phyloP scores from a whole-genome alignment of 2,888 invertebrate genomes.

The Elmis aenea region DNA sequence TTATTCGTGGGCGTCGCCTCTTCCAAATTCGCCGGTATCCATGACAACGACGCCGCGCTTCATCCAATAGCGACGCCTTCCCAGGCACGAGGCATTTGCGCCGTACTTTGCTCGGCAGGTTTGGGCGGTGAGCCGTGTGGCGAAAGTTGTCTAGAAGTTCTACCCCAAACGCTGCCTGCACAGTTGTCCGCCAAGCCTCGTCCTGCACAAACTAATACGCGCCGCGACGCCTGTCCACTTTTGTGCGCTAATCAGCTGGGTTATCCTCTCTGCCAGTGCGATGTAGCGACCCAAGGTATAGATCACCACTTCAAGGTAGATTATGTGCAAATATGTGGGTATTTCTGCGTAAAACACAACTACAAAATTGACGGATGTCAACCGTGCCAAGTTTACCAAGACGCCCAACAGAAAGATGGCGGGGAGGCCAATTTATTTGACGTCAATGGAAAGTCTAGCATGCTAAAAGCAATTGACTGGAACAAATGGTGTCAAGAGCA shows the following conservation, averaged over 20 bases:
- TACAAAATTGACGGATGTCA: slow-evolving; percentile 41
- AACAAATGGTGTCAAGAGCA: slow-evolving; percentile 59
- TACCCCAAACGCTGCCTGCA: slow-evolving; percentile 47
- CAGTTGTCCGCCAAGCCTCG: slow-evolving; percentile 25
- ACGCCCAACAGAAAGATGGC: slow-evolving; percentile 3
- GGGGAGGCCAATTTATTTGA: slow-evolving; percentile 2
- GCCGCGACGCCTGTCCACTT: slow-evolving; percentile 54
- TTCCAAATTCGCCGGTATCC: slow-evolving; percentile 28
- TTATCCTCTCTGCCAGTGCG: slow-evolving; percentile 52
- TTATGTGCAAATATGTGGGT: slow-evolving; percentile 50
- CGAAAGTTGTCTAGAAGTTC: slow-evolving; percentile 48
- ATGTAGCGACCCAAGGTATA: slow-evolving; percentile 7
- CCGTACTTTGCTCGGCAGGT: slow-evolving; percentile 42
- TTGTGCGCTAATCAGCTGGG: slow-evolving; percentile 58
- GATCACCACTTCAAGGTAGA: slow-evolving; percentile 33
- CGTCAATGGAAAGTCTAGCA: slow-evolving; percentile 1
- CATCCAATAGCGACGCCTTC: slow-evolving; percentile 39
- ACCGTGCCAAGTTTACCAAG: slow-evolving; percentile 41
- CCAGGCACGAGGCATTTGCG: slow-evolving; percentile 43
- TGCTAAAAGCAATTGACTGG: slow-evolving; percentile 49
- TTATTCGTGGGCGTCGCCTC: slow-evolving; percentile 32
- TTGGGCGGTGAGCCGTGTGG: slow-evolving; percentile 57
- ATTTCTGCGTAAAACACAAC: slow-evolving; percentile 47
- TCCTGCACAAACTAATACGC: slow-evolving; percentile 42
- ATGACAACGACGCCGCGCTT: slow-evolving; percentile 32